phyloP scores from a whole-genome alignment of 2,888 invertebrate genomes.

The Synanthedon formicaeformis region DNA sequence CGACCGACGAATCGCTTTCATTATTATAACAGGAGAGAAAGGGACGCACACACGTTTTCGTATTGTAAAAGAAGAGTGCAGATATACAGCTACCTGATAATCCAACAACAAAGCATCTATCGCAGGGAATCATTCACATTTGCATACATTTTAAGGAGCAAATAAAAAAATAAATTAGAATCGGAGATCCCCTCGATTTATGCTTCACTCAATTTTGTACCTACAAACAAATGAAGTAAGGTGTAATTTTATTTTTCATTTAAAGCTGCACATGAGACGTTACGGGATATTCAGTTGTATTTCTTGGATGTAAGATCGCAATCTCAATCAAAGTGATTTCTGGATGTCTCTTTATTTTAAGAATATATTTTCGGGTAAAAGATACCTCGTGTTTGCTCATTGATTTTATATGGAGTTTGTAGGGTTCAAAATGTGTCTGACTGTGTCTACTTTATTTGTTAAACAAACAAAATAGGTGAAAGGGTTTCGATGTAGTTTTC shows the following conservation, averaged over 20 bases:
- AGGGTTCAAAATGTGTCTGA: background rate
- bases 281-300: background rate
- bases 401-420: background rate
- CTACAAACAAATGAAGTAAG: background rate
- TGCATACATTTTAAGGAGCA: slow-evolving; percentile 41
- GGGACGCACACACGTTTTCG: slow-evolving; percentile 10
- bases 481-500: background rate
- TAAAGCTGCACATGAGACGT: background rate
- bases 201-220: background rate
- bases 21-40: slow-evolving; percentile 17
- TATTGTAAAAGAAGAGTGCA: slow-evolving; percentile 15
- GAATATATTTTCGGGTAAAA: background rate
- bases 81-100: slow-evolving; percentile 23
- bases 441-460: background rate
- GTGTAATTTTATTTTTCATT: background rate
- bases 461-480: background rate
- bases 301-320: background rate
- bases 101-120: slow-evolving; percentile 39
- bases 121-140: slow-evolving; percentile 35
- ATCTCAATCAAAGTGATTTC: background rate
- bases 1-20: slow-evolving; percentile 35
- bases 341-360: background rate
- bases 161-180: slow-evolving; percentile 39
- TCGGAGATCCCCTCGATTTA: background rate
- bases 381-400: background rate